phyloP scores from a whole-genome alignment of 2,888 invertebrate species.

The Acanthosepion esculentum region DNA sequence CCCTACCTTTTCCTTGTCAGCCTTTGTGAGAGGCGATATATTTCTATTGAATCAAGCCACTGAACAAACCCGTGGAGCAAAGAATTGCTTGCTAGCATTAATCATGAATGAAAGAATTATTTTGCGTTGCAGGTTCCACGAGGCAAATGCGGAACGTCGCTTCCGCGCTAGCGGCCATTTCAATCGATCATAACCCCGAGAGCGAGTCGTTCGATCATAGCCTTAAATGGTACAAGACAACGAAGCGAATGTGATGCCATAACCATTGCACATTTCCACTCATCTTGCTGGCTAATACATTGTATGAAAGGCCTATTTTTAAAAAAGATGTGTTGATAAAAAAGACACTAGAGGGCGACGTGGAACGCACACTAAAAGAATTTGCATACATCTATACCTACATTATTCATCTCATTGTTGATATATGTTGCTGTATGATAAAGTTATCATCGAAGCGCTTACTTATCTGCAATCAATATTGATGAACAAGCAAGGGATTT shows the following conservation, averaged over 20 bases:
- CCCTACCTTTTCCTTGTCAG: not conserved
- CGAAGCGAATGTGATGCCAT: not conserved
- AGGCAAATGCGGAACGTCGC: not conserved
- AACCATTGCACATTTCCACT: not conserved
- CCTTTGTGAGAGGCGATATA: not conserved
- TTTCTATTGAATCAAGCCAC: not conserved
- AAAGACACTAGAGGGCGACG: too few species aligned
- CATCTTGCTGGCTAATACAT: not conserved
- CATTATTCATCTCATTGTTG: too few species aligned
- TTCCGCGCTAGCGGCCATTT: not conserved
- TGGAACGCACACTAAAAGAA: too few species aligned
- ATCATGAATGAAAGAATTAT: conserved; percentile 22
- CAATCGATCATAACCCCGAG: not conserved
- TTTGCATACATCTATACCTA: too few species aligned
- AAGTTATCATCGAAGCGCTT: too few species aligned
- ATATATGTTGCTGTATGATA: too few species aligned
- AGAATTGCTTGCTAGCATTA: conserved; percentile 1
- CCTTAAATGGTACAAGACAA: not conserved
- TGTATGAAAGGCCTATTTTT: not conserved
- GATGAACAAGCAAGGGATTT: too few species aligned
- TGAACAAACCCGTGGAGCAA: not conserved
- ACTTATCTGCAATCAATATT: too few species aligned
- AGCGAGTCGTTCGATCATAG: not conserved
- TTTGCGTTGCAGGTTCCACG: not conserved
- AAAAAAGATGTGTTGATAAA: too few species aligned